These are phyloP conservation scores for Elachura formosa DNA, from an alignment of 2,113 vertebrate species.

Conservation along the genomic window DNA sequence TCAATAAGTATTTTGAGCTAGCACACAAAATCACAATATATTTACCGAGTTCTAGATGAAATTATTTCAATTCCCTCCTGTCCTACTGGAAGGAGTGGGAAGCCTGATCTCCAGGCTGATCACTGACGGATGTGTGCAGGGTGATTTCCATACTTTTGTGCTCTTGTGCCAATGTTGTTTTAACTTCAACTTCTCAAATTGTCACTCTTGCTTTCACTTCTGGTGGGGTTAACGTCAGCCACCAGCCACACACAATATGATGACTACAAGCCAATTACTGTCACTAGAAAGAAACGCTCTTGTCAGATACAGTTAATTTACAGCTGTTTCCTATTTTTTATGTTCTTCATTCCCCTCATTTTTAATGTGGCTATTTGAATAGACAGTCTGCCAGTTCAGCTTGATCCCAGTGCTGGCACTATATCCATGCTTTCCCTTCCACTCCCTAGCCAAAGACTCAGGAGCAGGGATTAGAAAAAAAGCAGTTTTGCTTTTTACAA, in stretches of 20 bases:
- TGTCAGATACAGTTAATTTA: neutral
- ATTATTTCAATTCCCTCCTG: neutral
- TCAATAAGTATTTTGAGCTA: neutral
- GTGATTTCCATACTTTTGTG: neutral
- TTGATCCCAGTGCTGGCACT: neutral
- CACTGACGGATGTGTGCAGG: neutral
- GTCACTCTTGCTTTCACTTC: neutral
- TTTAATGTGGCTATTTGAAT: neutral
- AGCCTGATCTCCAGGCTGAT: neutral
- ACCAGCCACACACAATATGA: neutral
- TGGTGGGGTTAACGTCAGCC: neutral
- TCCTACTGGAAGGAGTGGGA: neutral
- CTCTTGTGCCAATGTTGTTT: neutral
- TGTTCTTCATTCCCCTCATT: neutral
- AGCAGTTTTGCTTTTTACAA: neutral
- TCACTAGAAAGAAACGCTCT: neutral
- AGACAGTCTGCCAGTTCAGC: neutral
- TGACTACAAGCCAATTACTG: neutral
- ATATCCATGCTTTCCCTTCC: fast-evolving
- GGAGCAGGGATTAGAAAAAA: neutral
- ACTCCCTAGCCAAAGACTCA: neutral
- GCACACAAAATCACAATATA: neutral
- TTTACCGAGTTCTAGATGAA: neutral
- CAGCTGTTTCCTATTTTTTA: neutral
- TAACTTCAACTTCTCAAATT: neutral